Evolutionary conservation across 2,888 invertebrate species (phyloP).

Genomic region (Ichneumoninae sp.): DNA sequence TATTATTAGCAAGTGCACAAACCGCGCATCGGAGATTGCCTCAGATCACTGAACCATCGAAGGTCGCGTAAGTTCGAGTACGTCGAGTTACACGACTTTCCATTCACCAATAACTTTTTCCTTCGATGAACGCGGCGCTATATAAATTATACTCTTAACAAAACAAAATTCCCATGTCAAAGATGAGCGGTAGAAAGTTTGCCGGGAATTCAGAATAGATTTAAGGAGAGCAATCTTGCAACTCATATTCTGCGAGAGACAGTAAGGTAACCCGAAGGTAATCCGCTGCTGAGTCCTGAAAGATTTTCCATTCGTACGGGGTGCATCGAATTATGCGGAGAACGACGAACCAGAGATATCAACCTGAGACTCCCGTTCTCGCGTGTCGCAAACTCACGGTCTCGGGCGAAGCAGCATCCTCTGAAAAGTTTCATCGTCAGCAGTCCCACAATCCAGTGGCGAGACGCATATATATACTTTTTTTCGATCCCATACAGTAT

Average conservation of each 20-base stretch:
- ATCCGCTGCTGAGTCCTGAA: slow-evolving; percentile 12
- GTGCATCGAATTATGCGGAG: slow-evolving; percentile 39
- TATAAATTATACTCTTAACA: neutral
- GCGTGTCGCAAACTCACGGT: neutral
- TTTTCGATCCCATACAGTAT: neutral
- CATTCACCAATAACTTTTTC: slow-evolving; percentile 52
- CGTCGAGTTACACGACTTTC: slow-evolving; percentile 31
- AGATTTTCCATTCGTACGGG: neutral
- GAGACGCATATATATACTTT: slow-evolving; percentile 26
- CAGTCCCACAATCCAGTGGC: slow-evolving; percentile 56
- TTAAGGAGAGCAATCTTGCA: neutral
- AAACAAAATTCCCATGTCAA: slow-evolving; percentile 14
- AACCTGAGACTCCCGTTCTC: slow-evolving; percentile 44
- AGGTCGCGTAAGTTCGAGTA: slow-evolving; percentile 47
- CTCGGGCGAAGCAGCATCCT: slow-evolving; percentile 7
- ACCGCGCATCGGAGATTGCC: slow-evolving; percentile 37
- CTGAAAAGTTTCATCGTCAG: slow-evolving; percentile 59
- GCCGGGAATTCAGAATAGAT: neutral
- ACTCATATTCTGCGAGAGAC: neutral
- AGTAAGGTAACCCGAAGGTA: neutral
- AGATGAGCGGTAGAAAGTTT: slow-evolving; percentile 50
- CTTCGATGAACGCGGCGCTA: neutral
- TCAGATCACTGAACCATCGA: slow-evolving; percentile 64
- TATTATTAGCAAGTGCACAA: slow-evolving; percentile 64
- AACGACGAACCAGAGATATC: slow-evolving; percentile 15